These are phyloP conservation scores for Pogoniulus pusillus DNA, from an alignment of 2,797 vertebrate genomes.

Conservation along the genomic window DNA sequence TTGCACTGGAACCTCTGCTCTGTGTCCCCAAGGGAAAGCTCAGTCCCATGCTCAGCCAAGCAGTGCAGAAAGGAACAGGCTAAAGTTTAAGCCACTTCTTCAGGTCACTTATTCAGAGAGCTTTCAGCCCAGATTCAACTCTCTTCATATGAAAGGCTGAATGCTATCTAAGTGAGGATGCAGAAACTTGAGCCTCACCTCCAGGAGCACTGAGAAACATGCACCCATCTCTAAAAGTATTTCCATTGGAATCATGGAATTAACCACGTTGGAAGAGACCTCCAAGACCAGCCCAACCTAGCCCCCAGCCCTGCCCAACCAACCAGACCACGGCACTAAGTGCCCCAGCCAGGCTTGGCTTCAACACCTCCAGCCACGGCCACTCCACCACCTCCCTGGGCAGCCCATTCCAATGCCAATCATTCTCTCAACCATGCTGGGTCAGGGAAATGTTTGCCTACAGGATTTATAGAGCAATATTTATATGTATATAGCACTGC, in stretches of 20 bases:
- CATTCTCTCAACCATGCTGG: no score
- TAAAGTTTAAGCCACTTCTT: background rate
- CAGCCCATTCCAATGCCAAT: no score
- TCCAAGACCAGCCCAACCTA: no score
- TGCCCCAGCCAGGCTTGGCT: no score
- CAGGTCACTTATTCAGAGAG: background rate
- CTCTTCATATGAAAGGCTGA: background rate
- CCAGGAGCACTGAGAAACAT: background rate
- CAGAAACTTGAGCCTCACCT: background rate
- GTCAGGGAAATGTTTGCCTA: slow-evolving; percentile 19
- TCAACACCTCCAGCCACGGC: no score
- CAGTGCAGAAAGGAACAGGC: slow-evolving; percentile 11
- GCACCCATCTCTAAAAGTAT: background rate
- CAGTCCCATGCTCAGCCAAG: background rate
- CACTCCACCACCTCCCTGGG: no score
- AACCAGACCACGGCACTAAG: no score
- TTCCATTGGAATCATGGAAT: no score
- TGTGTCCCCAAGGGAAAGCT: background rate
- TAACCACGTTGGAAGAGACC: no score
- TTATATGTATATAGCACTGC: background rate
- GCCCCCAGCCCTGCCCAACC: no score
- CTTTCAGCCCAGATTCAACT: background rate
- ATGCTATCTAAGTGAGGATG: background rate
- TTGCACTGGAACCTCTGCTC: slow-evolving; percentile 23
- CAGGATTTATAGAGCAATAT: slow-evolving; percentile 10